A percentile compares a stretch with the other conserved stretches of the same genome.
Conservation (phyloP, 1,140 invertebrate species). For the Ladona fulva region DNA sequence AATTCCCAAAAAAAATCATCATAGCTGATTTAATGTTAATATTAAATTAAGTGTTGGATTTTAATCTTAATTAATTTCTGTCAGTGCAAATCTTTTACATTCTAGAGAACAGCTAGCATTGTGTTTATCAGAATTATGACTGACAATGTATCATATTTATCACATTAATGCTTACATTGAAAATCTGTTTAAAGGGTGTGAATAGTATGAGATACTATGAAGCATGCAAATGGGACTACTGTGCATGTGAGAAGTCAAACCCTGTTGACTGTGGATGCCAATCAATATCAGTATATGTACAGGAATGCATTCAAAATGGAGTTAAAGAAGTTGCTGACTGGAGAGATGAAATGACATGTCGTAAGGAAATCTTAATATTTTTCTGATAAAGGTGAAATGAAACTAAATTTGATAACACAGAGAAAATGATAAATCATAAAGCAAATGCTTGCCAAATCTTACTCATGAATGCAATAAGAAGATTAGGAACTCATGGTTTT, state of each 20-base stretch:
- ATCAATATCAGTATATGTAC: conserved; percentile 63
- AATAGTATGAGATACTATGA: conserved; percentile 33
- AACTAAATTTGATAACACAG: too few species aligned
- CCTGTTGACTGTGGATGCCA: conserved; percentile 54
- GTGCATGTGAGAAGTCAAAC: conserved; percentile 46
- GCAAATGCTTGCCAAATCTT: too few species aligned
- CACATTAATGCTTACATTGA: not conserved
- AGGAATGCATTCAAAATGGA: conserved; percentile 59
- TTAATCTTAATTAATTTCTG: too few species aligned
- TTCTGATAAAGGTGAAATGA: too few species aligned
- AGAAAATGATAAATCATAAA: too few species aligned
- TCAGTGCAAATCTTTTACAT: not conserved
- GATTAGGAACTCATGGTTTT: too few species aligned
- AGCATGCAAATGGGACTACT: conserved; percentile 69
- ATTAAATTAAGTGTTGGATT: too few species aligned
- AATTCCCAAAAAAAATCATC: too few species aligned
- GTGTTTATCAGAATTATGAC: too few species aligned
- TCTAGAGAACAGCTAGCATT: too few species aligned
- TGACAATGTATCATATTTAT: not conserved
- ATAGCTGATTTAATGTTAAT: too few species aligned
- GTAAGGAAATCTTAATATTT: conserved; percentile 47
- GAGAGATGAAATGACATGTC: conserved; percentile 62
- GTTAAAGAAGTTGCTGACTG: conserved; percentile 52
- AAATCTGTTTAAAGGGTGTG: not conserved
- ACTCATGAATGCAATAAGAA: too few species aligned